Percentiles rank a stretch among this genome's conserved stretches.
phyloP scores from a whole-genome alignment of 2,888 invertebrate species.

The Lepetodrilus schrolli region DNA sequence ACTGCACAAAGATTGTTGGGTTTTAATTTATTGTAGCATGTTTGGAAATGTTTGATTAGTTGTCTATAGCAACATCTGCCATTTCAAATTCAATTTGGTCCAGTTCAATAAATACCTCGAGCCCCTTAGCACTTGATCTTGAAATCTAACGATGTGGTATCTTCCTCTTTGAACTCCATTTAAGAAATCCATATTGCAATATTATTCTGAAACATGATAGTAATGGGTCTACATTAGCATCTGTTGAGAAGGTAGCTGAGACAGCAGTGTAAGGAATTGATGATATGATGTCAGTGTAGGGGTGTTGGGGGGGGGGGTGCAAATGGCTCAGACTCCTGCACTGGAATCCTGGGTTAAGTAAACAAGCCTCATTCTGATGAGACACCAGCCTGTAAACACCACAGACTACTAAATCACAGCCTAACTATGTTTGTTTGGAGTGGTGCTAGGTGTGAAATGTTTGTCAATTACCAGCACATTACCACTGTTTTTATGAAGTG shows the following conservation, averaged over 20 bases:
- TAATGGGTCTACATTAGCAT: too few species aligned
- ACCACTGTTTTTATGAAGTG: background rate
- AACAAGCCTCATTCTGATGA: background rate
- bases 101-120: too few species aligned
- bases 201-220: too few species aligned
- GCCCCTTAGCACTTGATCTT: too few species aligned
- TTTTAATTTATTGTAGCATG: background rate
- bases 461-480: conserved; percentile 7
- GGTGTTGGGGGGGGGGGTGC: too few species aligned
- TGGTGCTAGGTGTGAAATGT: background rate
- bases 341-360: background rate
- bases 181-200: background rate
- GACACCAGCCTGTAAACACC: background rate
- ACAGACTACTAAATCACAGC: background rate
- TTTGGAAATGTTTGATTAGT: too few species aligned
- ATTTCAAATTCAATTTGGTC: background rate
- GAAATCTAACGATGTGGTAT: too few species aligned
- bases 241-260: too few species aligned
- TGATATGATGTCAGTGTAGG: too few species aligned
- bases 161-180: too few species aligned
- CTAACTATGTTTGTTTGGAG: conserved; percentile 9
- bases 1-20: background rate
- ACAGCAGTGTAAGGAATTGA: too few species aligned
- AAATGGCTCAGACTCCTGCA: too few species aligned
- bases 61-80: background rate